A percentile compares a stretch with the other conserved stretches of the same genome.
phyloP scores from a whole-genome alignment of 2,797 vertebrate genomes.

The Heliangelus exortis region DNA sequence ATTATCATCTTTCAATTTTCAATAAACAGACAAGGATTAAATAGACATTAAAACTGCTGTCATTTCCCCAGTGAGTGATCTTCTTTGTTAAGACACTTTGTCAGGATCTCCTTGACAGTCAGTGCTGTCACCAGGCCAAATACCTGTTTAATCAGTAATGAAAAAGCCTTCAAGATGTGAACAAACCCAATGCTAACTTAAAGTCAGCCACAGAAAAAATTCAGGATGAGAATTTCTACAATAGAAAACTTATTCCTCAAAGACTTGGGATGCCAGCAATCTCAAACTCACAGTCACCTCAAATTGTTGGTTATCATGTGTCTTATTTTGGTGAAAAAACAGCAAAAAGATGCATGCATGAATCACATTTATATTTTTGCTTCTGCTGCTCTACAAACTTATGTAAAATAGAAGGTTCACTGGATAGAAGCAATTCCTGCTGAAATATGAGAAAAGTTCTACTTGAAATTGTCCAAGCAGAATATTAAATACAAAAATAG shows the following conservation, averaged over 20 bases:
- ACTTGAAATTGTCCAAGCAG: background rate
- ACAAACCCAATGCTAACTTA: background rate
- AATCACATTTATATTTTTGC: background rate
- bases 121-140: background rate
- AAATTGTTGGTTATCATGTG: background rate
- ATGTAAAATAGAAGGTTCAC: background rate
- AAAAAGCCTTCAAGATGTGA: background rate
- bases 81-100: background rate
- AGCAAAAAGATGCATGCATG: background rate
- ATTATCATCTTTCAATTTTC: background rate
- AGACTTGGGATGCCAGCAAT: background rate
- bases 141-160: background rate
- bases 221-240: background rate
- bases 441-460: background rate
- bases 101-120: constrained; percentile 5
- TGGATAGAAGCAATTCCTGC: background rate
- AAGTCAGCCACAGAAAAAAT: background rate
- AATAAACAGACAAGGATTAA: background rate
- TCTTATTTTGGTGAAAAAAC: constrained; percentile 9
- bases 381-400: background rate
- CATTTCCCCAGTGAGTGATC: background rate
- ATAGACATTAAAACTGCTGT: background rate
- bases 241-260: background rate
- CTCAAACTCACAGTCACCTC: background rate
- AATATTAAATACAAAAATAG: background rate